Conservation (phyloP, 2,113 vertebrate species). For the Motacilla alba region DNA sequence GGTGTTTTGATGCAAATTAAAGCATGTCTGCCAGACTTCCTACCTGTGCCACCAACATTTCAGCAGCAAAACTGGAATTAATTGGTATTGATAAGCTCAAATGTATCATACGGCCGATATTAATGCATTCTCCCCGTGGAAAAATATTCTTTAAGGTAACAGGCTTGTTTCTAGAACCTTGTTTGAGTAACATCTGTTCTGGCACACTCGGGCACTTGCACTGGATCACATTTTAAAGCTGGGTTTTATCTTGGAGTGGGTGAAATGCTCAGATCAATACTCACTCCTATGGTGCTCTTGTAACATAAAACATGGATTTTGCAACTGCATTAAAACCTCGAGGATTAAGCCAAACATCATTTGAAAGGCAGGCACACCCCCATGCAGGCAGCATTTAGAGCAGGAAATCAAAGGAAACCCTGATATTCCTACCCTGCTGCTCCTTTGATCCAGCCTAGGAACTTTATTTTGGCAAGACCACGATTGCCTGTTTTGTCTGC, state of each 20-base stretch:
- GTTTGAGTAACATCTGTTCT: not conserved
- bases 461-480: not conserved
- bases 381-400: not conserved
- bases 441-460: not conserved
- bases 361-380: not conserved
- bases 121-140: not conserved
- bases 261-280: constrained; percentile 27
- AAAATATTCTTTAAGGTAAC: constrained; percentile 25
- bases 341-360: not conserved
- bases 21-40: not conserved
- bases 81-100: not conserved
- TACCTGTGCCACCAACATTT: not conserved
- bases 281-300: not conserved
- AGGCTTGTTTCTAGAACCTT: not conserved
- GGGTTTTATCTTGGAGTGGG: not conserved
- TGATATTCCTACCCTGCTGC: not conserved
- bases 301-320: constrained; percentile 23
- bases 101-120: not conserved
- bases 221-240: constrained; percentile 8
- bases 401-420: not conserved
- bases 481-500: not conserved
- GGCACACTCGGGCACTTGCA: not conserved
- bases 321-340: not conserved
- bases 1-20: not conserved
- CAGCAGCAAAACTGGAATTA: constrained; percentile 2